phyloP scores from a whole-genome alignment of 2,888 invertebrate genomes.

The Leucophora obtusa region DNA sequence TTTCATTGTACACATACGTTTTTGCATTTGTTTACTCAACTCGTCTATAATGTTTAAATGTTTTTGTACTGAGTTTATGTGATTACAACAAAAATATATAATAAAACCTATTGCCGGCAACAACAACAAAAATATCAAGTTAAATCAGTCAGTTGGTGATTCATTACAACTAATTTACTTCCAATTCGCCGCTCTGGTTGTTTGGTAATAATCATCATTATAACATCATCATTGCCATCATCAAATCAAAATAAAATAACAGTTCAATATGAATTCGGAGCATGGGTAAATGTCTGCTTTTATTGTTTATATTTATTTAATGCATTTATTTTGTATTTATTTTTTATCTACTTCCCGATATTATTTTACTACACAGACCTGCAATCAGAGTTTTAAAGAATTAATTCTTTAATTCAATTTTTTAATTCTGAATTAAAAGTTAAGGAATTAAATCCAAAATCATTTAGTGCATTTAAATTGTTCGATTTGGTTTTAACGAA shows the following conservation, averaged over 20 bases:
- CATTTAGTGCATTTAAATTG: too few relatives aligned
- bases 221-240: conserved; percentile 21
- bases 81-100: conserved; percentile 23
- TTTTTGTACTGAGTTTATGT: not conserved
- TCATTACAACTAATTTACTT: conserved; percentile 1
- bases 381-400: too few relatives aligned
- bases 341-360: not conserved
- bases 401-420: too few relatives aligned
- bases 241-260: conserved; percentile 63
- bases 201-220: conserved; percentile 17
- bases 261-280: conserved; percentile 78
- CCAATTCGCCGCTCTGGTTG: conserved; percentile 8
- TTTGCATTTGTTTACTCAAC: not conserved
- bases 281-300: conserved; percentile 75
- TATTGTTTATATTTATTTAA: conserved; percentile 28
- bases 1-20: not conserved
- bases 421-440: too few relatives aligned
- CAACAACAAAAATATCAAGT: conserved; percentile 20
- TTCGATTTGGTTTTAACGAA: too few relatives aligned
- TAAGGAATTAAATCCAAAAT: too few relatives aligned
- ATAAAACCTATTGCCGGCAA: conserved; percentile 22
- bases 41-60: not conserved
- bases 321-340: conserved; percentile 26
- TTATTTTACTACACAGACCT: conserved; percentile 16
- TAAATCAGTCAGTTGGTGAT: not conserved